A percentile compares a stretch with the other conserved stretches of the same genome.
Evolutionary conservation across 1,140 invertebrate genomes (phyloP).

Genomic region (Aphaenogaster floridana): DNA sequence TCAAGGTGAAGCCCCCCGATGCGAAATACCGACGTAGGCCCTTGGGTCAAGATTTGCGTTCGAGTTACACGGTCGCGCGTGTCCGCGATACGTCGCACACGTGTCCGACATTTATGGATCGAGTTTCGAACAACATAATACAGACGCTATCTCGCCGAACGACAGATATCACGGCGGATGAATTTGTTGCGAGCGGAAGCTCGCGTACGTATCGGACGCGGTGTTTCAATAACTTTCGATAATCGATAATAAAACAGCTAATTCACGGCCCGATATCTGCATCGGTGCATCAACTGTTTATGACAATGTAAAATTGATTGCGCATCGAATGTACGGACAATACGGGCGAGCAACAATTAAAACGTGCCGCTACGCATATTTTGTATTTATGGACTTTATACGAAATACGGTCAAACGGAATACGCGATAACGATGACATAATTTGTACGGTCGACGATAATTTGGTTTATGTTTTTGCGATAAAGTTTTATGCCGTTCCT

Average conservation of each 20-base stretch:
- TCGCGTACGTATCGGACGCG: background rate
- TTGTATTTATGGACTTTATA: background rate
- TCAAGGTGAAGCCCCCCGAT: background rate
- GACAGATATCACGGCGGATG: slow-evolving; percentile 27
- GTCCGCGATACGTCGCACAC: slow-evolving; percentile 8
- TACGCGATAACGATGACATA: background rate
- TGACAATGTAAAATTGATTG: slow-evolving; percentile 47
- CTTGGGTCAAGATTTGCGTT: slow-evolving; percentile 22
- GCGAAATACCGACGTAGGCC: slow-evolving; percentile 12
- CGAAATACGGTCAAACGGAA: slow-evolving; percentile 12
- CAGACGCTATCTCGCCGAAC: background rate
- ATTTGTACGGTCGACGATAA: background rate
- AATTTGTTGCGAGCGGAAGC: slow-evolving; percentile 23
- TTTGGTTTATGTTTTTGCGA: background rate
- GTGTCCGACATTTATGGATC: slow-evolving; percentile 40
- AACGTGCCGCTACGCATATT: slow-evolving; percentile 6
- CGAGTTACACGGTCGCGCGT: background rate
- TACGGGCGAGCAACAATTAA: background rate
- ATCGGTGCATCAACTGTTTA: slow-evolving; percentile 5
- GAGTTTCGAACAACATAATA: background rate
- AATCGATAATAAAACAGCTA: slow-evolving; percentile 37
- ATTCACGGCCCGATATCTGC: slow-evolving; percentile 22
- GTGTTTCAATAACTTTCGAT: slow-evolving; percentile 42
- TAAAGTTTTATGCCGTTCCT: background rate
- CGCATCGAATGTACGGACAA: background rate